phyloP scores from a whole-genome alignment of 2,888 invertebrate genomes.

The Arrhopalites spinosus region DNA sequence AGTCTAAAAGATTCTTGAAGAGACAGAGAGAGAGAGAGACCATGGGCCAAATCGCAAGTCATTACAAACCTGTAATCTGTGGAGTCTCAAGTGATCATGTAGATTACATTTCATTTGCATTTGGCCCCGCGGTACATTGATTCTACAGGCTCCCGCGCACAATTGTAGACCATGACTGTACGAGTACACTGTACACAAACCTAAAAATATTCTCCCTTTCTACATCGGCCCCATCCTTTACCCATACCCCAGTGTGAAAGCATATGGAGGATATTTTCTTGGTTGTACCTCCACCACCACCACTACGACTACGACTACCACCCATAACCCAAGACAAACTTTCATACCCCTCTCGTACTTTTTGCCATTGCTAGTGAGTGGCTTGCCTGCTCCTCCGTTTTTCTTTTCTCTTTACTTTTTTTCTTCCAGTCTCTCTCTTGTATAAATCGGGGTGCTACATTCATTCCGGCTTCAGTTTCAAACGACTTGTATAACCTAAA shows the following conservation, averaged over 20 bases:
- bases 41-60: slow-evolving; percentile 31
- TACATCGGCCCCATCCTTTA: background rate
- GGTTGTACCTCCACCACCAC: too few relatives aligned
- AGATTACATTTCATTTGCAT: slow-evolving; percentile 39
- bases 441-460: slow-evolving; percentile 20
- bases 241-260: background rate
- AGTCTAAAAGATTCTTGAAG: background rate
- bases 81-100: slow-evolving; percentile 37
- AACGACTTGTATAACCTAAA: slow-evolving; percentile 3
- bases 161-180: background rate
- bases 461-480: slow-evolving; percentile 16
- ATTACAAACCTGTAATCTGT: slow-evolving; percentile 38
- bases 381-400: too few relatives aligned
- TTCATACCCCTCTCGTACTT: too few relatives aligned
- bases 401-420: background rate
- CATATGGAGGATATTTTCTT: too few relatives aligned
- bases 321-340: too few relatives aligned
- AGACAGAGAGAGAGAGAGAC: background rate
- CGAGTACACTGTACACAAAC: background rate
- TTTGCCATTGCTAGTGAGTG: too few relatives aligned
- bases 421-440: slow-evolving; percentile 6
- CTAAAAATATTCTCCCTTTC: background rate
- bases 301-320: too few relatives aligned
- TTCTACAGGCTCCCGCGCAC: slow-evolving; percentile 12
- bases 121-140: slow-evolving; percentile 32